These are phyloP conservation scores for pig (Sus scrofa) DNA, from an alignment of 2,113 vertebrate species.

Conservation along the genomic window DNA sequence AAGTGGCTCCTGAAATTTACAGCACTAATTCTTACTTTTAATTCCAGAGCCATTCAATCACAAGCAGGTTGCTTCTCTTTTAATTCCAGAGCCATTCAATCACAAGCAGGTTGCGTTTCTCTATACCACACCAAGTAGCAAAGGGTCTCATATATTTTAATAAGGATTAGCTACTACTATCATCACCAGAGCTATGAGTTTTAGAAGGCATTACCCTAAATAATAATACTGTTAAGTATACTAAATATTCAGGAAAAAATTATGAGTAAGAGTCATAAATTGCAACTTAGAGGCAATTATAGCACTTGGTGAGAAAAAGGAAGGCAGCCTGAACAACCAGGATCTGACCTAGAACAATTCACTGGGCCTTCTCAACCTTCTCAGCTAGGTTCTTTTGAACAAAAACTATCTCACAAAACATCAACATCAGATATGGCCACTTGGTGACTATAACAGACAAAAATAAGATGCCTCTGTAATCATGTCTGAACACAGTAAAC, in stretches of 20 bases:
- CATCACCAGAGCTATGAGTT: not conserved
- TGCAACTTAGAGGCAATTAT: not conserved
- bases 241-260: slow-evolving; percentile 13
- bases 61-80: not conserved
- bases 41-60: not conserved
- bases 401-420: not conserved
- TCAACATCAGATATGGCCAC: not conserved
- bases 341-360: not conserved
- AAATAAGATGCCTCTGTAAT: not conserved
- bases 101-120: not conserved
- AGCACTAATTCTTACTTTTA: not conserved
- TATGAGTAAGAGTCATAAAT: not conserved
- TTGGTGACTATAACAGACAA: not conserved
- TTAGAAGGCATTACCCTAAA: slow-evolving; percentile 6
- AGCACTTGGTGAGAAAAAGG: not conserved
- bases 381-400: not conserved
- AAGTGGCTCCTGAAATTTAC: not conserved
- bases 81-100: not conserved
- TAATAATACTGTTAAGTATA: not conserved
- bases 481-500: not conserved
- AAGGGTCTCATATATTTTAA: not conserved
- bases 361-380: not conserved
- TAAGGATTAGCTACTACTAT: not conserved
- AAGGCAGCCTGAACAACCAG: not conserved
- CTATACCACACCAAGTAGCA: not conserved